Conservation (phyloP, 2,113 vertebrate genomes). For the Dermatemys mawii region DNA sequence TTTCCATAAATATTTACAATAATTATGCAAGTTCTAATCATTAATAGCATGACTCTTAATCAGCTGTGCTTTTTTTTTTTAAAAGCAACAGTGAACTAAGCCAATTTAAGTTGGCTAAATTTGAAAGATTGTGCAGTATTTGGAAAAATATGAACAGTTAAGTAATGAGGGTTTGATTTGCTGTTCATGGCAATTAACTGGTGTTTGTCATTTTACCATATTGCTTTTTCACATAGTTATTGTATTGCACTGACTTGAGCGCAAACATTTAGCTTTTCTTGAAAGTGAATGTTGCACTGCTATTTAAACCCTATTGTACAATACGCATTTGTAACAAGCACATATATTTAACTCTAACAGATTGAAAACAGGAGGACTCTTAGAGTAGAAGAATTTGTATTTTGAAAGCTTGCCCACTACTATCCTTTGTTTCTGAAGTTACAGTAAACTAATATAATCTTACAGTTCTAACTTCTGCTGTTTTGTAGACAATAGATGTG, state of each 20-base stretch:
- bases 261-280: background rate
- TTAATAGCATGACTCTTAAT: background rate
- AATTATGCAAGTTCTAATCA: background rate
- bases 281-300: background rate
- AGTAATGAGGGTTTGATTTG: background rate
- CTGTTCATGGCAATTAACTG: background rate
- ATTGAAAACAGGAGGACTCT: conserved; percentile 56
- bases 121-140: background rate
- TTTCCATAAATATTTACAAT: background rate
- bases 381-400: conserved; percentile 8
- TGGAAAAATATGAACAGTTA: background rate
- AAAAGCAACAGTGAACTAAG: background rate
- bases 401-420: conserved; percentile 58
- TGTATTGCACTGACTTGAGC: background rate
- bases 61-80: background rate
- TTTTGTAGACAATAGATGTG: background rate
- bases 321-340: conserved; percentile 36
- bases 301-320: conserved; percentile 10
- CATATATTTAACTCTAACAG: background rate
- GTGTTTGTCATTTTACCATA: background rate
- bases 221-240: background rate
- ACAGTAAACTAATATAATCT: background rate
- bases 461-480: conserved; percentile 17
- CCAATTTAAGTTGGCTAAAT: background rate
- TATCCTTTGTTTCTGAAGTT: conserved; percentile 28